Base-by-base conservation (phyloP, 1,140 invertebrate genomes). In the Lamellibrachia luymesi region DNA sequence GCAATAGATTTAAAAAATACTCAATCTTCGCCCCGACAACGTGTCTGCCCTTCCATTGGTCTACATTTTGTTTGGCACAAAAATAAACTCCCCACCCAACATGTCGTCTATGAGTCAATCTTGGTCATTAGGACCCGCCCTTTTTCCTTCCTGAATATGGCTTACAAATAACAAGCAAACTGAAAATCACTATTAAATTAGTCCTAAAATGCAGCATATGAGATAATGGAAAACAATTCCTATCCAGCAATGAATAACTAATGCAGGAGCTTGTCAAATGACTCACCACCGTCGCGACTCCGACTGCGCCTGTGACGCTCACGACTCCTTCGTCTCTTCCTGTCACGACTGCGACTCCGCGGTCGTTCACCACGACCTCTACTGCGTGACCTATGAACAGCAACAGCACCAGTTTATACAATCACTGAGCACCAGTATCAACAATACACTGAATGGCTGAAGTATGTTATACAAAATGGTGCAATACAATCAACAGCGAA, bases 271-370 rank as follows among this genome's bases (percentile, higher is more conserved):
- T 2, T 80, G 64, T 80, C 64, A 17, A 38, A 17, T 22, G 13
- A 80, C 64, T 80, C 64, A 80, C 90, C 49, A 13, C 22, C n/a
- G 49, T 49, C 50, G 17, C 80, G 51, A 93, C 64, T 50, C 4
- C 49, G 80, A 93, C 27, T 90, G 51, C 51, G 50, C 49, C 64
- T 90, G 17, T 50, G 64, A 91, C 51, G 27, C 1, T 49, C 64
- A 51, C 64, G 64, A 51, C 93, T 56, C 22, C 93, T 92, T 56
- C 93, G 93, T 51, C 94, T 94, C 80, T 94, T 94, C 92, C 93
- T 94, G 51, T 93, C 94, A 49, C 95, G 93, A 92, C 94, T 94
- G 52, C 96, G 93, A 80, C 94, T 94, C 50, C 94, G 92, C 50
- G 94, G 93, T 91, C 94, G 91, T 2, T 94, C 94, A 92, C 93